Percentiles rank a stretch among this genome's conserved stretches.
These are phyloP conservation scores for Cephus sareptanus DNA, from an alignment of 2,888 invertebrate species.

Conservation along the genomic window DNA sequence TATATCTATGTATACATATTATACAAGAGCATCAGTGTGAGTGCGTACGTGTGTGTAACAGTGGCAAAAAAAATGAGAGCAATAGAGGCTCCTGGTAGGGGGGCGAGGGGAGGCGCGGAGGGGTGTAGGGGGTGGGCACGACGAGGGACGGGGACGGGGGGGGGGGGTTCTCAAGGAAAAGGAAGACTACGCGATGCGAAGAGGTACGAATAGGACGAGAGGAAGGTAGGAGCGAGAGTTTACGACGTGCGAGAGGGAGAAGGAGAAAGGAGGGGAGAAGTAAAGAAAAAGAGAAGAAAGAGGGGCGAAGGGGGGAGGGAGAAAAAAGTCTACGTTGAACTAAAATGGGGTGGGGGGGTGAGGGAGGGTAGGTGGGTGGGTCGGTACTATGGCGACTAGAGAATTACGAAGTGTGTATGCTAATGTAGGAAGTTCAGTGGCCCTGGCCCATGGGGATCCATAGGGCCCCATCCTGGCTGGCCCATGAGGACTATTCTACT, in stretches of 20 bases:
- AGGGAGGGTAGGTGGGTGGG: background rate
- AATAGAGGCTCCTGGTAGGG: background rate
- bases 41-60: background rate
- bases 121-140: background rate
- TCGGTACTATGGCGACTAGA: background rate
- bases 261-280: background rate
- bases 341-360: background rate
- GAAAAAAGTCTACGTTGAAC: background rate
- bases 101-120: background rate
- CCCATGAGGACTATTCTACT: background rate
- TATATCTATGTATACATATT: background rate
- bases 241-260: background rate
- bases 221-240: background rate
- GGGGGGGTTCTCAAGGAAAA: background rate
- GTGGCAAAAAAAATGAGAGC: conserved; percentile 5
- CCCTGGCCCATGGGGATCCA: conserved; percentile 7
- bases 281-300: background rate
- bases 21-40: background rate
- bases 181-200: background rate
- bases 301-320: background rate
- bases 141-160: background rate
- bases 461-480: background rate
- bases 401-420: conserved; percentile 7
- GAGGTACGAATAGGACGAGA: background rate
- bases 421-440: conserved; percentile 8